Evolutionary conservation across 2,797 vertebrate species (phyloP), one percentile per base, ranked within the genome.

Genomic region (Eidolon dupreanum): DNA sequence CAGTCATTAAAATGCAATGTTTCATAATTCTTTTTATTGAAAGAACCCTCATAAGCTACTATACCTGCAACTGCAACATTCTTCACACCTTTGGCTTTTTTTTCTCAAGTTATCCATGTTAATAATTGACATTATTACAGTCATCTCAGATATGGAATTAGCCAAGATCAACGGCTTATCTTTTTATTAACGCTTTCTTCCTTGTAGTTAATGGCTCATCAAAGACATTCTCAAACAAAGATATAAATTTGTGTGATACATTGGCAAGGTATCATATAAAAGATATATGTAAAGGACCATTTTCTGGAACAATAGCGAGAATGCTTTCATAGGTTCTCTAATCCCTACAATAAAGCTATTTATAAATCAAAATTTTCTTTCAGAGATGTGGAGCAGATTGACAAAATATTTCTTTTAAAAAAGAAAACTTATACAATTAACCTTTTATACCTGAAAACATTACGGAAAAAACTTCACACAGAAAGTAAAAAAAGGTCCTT

Each of bases 171-270:
- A 95, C 81, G 97, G 55, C 33, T 97, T 88, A 88, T 91, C 0
- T 97, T 93, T 88, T 93, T 0, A 49, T 87, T 89, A 79, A 49
- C 55, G 0, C 95, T 83, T 97, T 97, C 95, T 88, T 97, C 91
- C 55, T 83, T 57, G 13, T 88, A 88, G 85, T 96, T 97, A 96
- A 97, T 59, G 68, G 86, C 74, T 90, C 92, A 95, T 88, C 43
- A 97, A 97, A 84, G 94, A 92, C 82, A 93, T 96, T 97, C 94
- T 95, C 95, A 97, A 97, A 85, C 71, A 97, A 94, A 97, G 41
- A 75, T 49, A 79, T 11, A 87, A 85, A 68, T 95, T 97, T 97
- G 88, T 88, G 88, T 74, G 81, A 94, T 92, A 93, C 74, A 95
- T 33, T 96, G 49, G 78, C 95, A 96, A 97, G 26, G 66, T 83